Base-by-base conservation (phyloP, 2,888 invertebrate species). In the Vanessa cardui region DNA sequence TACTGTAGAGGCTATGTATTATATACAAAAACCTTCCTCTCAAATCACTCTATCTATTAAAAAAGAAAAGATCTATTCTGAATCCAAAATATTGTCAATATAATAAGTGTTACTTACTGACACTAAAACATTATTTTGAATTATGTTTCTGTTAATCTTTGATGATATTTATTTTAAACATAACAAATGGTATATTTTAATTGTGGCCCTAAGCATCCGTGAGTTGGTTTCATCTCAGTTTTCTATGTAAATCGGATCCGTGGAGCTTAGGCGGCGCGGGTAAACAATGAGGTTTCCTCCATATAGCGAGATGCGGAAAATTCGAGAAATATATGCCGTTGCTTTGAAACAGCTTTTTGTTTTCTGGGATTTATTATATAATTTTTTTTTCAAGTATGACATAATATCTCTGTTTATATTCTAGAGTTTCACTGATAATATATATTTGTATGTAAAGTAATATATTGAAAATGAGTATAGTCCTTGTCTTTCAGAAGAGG, bases 191-290 rank as follows among this genome's bases (percentile, higher is more conserved):
- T 45, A 65, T 33, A 60, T 59, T 65, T 65, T 54, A 65, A 65
- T 60, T 46, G 45, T 54, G 46, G 59, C 21, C 18, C 60, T 60
- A 68, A 62, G 59, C 39, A 64, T 63, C 59, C 59, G 58, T 64
- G 47, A 39, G 47, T 33, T 46, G 46, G 81, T 80, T 80, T 78
- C 78, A 80, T 74, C 78, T 80, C 72, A 79, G 82, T 84, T 85
- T 81, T 81, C 77, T 83, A 85, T 83, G 84, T 83, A 85, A 86
- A 85, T 85, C 77, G 79, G 76, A 80, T 83, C 82, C 83, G 81
- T 81, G 81, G 83, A 76, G 74, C 76, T 71, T 76, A 73, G 76
- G 58, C 61, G 72, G 58, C 61, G 72, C 61, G 65, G 69, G 74
- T 72, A 73, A 74, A 77, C 75, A 74, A 74, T 72, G 72, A 69